Evolutionary conservation across 2,888 invertebrate species (phyloP).

Genomic region (Thecocarcelia acutangulata): DNA sequence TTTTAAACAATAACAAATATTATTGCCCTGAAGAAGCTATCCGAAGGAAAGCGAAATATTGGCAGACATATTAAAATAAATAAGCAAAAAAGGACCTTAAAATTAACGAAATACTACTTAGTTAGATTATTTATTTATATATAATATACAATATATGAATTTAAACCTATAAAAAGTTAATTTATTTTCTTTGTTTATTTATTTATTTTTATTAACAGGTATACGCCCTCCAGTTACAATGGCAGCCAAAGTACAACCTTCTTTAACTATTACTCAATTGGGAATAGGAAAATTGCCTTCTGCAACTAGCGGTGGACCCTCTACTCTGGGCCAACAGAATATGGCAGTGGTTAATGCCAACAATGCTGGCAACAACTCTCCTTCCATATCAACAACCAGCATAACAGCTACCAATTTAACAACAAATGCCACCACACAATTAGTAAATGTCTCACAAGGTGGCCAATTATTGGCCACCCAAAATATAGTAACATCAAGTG

Average conservation of each 20-base stretch:
- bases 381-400: constrained; percentile 65
- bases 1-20: no score
- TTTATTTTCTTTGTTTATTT: constrained; percentile 24
- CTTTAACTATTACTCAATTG: constrained; percentile 80
- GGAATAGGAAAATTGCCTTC: constrained; percentile 78
- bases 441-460: constrained; percentile 76
- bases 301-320: constrained; percentile 54
- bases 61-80: no score
- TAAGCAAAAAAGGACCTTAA: no score
- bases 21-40: no score
- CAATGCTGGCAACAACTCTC: constrained; percentile 58
- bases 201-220: constrained; percentile 71
- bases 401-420: constrained; percentile 73
- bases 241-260: constrained; percentile 80
- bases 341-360: constrained; percentile 53
- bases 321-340: constrained; percentile 72
- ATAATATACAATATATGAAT: no score
- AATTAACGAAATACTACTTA: no score
- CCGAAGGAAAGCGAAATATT: no score
- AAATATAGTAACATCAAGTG: constrained; percentile 72
- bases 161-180: no score
- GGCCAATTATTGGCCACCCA: constrained; percentile 74
- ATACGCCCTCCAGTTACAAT: constrained; percentile 80
- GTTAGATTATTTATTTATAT: not conserved
- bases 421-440: constrained; percentile 72